phyloP scores from a whole-genome alignment of 2,888 invertebrate genomes.

The Eupithecia dodoneata region DNA sequence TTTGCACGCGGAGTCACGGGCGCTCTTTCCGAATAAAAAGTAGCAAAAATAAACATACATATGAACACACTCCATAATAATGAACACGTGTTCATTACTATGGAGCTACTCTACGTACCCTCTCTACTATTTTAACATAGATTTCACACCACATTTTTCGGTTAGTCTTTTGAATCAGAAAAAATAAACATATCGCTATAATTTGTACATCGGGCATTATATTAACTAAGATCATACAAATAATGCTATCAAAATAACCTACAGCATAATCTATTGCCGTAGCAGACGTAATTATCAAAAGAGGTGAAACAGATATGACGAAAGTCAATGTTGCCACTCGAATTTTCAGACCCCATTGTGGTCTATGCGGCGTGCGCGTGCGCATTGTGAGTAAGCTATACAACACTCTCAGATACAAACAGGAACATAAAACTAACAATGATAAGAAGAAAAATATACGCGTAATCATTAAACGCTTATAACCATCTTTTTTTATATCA shows the following conservation, averaged over 20 bases:
- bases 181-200: background rate
- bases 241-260: too few relatives aligned
- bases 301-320: too few relatives aligned
- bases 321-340: conserved; percentile 1
- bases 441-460: background rate
- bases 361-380: too few relatives aligned
- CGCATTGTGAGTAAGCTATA: background rate
- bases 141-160: background rate
- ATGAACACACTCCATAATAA: too few relatives aligned
- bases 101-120: background rate
- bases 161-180: background rate
- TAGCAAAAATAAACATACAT: too few relatives aligned
- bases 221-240: background rate
- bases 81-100: too few relatives aligned
- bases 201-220: background rate
- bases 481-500: background rate
- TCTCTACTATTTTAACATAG: background rate
- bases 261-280: too few relatives aligned
- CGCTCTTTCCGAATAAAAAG: background rate
- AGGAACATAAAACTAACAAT: background rate
- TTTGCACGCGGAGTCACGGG: background rate
- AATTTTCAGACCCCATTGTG: background rate
- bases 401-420: background rate
- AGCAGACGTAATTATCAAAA: background rate
- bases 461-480: background rate